Conservation (phyloP, 2,797 vertebrate genomes). For the Phataginus tetradactyla region DNA sequence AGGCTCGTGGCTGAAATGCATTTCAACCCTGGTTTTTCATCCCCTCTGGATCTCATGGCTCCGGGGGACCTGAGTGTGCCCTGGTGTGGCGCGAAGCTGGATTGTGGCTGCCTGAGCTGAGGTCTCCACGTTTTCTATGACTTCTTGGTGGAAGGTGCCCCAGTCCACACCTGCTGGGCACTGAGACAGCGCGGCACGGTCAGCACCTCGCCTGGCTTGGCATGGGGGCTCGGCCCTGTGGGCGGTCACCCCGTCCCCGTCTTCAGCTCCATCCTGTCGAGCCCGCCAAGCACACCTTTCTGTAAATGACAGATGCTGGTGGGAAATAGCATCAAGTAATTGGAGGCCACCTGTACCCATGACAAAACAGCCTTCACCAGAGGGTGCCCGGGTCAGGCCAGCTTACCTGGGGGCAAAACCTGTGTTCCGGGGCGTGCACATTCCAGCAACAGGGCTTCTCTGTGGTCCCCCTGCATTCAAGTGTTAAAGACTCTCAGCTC, state of each 20-base stretch:
- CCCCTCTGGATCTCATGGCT: not conserved
- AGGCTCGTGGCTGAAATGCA: fast-evolving
- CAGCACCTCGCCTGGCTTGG: fast-evolving
- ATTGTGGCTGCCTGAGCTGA: fast-evolving
- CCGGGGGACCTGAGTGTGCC: fast-evolving
- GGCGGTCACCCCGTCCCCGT: fast-evolving
- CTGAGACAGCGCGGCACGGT: not conserved
- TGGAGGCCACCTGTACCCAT: not conserved
- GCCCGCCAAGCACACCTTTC: not conserved
- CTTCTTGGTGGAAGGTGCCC: not conserved
- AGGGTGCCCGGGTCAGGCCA: too few species aligned
- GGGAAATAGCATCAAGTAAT: too few species aligned
- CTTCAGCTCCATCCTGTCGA: not conserved
- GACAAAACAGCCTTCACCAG: too few species aligned
- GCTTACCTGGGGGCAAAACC: too few species aligned
- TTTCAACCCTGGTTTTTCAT: not conserved
- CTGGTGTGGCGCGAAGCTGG: not conserved
- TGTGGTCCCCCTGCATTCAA: too few species aligned
- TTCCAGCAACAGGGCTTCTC: too few species aligned
- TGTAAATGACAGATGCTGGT: fast-evolving
- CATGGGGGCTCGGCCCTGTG: fast-evolving
- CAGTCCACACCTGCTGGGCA: not conserved
- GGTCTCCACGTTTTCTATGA: not conserved
- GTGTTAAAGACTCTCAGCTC: not conserved
- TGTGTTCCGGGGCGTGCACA: fast-evolving